Evolutionary conservation across 2,888 invertebrate species (phyloP).

Genomic region (Ophion slaviceki): DNA sequence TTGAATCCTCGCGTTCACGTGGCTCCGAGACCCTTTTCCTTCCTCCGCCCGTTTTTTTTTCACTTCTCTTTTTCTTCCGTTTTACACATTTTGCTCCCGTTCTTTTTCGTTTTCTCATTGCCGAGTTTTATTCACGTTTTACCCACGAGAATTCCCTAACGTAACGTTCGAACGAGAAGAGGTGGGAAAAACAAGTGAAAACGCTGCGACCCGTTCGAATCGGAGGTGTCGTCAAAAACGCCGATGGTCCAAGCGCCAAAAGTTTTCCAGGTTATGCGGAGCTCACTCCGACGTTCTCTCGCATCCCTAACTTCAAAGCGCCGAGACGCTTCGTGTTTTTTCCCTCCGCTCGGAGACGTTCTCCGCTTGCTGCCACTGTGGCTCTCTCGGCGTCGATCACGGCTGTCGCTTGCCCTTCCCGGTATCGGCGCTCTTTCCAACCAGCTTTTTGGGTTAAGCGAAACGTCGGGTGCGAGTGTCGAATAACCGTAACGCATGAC

Average conservation of each 20-base stretch:
- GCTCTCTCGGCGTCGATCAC: neutral
- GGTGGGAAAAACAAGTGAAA: neutral
- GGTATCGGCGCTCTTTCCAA: neutral
- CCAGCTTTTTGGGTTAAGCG: neutral
- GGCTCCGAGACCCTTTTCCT: conserved; percentile 34
- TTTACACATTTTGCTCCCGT: neutral
- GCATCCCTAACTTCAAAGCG: neutral
- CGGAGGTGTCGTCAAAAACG: neutral
- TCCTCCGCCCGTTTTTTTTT: neutral
- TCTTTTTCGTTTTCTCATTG: neutral
- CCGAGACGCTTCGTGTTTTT: neutral
- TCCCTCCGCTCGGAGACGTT: neutral
- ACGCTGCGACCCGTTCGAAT: neutral
- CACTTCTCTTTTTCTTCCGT: neutral
- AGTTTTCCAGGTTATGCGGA: neutral
- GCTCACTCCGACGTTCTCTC: neutral
- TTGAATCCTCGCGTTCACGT: conserved; percentile 61
- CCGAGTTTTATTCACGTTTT: neutral
- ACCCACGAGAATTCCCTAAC: neutral
- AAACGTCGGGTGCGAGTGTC: neutral
- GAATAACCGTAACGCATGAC: conserved; percentile 69
- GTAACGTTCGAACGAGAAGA: neutral
- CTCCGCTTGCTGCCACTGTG: neutral
- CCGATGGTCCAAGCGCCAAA: neutral
- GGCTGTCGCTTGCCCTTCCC: neutral